Evolutionary conservation across 35 echinoderm and acorn worm species (phyloP), one percentile per base, ranked within the genome.

Genomic region (Acanthaster planci): DNA sequence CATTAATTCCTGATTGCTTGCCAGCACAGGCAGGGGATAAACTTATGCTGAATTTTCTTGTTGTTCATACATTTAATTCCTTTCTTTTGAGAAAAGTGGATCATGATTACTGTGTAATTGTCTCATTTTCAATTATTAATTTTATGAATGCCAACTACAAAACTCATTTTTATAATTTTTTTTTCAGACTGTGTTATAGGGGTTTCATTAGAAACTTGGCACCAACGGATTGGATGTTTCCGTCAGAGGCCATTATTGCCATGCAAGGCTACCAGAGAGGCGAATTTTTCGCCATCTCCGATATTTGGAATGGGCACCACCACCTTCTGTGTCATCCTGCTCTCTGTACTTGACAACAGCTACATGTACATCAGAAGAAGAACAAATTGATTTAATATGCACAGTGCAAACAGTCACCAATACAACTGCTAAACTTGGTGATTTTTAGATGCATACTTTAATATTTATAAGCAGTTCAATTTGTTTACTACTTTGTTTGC

Each of bases 181-280:
- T 23, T 57, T 57, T 57, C 55, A 57, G 55, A 23, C 26, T 57
- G n/a, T n/a, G 55, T 57, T 57, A 57, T 57, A 23, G 55, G 55
- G 55, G 55, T 57, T 57, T 57, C 55, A 8, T 1, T 57, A 57
- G 55, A 57, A 57, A 57, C 8, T 1, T 57, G 55, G 55, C 55
- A 23, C 55, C 55, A 57, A 8, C 55, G 55, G 55, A 57, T 57
- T 57, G 55, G 55, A 57, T 57, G 55, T 23, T 57, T 57, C 55
- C 55, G 55, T 8, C 55, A 57, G 55, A 15, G 55, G 55, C 55
- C 55, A 2, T 8, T 23, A 57, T 57, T 8, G 1, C 26, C 55
- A 2, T 57, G 1, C 8, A 57, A 57, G 55, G 1, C 8, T 57
- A 57, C 55, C 8, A 23, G 1, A 57, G 55, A 57, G 26, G 55